Evolutionary conservation across 2,113 vertebrate species (phyloP), one percentile per base, ranked within the genome.

Genomic region (Hippolais icterina): DNA sequence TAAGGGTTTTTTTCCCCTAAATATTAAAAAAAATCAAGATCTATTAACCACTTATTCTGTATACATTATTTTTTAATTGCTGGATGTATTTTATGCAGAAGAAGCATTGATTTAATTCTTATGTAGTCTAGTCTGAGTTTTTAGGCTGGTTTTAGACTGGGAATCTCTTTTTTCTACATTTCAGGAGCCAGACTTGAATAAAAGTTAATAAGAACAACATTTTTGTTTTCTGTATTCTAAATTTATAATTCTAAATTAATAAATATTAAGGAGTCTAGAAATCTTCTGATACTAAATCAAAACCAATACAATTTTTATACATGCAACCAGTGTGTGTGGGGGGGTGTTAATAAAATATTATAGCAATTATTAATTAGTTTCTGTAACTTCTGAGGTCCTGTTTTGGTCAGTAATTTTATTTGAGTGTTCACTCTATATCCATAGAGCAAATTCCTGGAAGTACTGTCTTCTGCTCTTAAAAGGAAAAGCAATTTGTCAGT

Each of bases 241-340:
- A 59, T 53, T 35, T 35, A 44, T n/a, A n/a, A n/a, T n/a, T n/a
- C n/a, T n/a, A n/a, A n/a, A n/a, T 39, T 15, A 33, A 46, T 83
- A 37, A 46, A 89, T 35, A 17, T 59, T 68, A 54, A 42, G 14
- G 4, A 2, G 1, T 72, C 29, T 69, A 27, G 9, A 27, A 68
- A 72, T 50, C 22, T 47, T 78, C 11, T 87, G 13, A 39, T 56
- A 11, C 42, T 49, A 54, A 87, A 77, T 1, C 2, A 72, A 72
- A 74, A 46, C 1, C 5, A 70, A 12, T 59, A 22, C n/a, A 4
- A 28, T 53, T 63, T 75, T 78, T 68, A 41, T n/a, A 28, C 2
- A 14, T 53, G 3, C 6, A 96, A 35, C 12, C 0, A 1, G 20
- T 49, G 1, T 4, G 19, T 53, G 37, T 39, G 37, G 37, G 37